A percentile compares a stretch with the other conserved stretches of the same genome.
Conservation (phyloP, 2,113 vertebrate genomes). For the Machaerirhynchus nigripectus region DNA sequence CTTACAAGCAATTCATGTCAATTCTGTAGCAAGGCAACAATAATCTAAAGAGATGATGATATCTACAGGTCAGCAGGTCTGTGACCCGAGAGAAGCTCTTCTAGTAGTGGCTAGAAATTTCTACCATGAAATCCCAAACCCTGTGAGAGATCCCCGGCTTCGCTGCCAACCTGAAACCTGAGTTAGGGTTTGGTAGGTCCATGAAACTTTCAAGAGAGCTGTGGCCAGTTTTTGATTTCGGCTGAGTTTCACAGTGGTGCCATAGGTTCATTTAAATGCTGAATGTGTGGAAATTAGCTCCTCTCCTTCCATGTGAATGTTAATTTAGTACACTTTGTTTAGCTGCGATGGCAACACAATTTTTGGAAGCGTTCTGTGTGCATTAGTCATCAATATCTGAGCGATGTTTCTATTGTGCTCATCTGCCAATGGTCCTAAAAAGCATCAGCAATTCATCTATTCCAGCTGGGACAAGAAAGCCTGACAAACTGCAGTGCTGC, state of each 20-base stretch:
- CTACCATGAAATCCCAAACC: slow-evolving; percentile 29
- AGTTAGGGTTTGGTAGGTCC: slow-evolving; percentile 1
- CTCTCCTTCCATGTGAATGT: slow-evolving; percentile 37
- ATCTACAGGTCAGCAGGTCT: background rate
- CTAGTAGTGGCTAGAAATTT: background rate
- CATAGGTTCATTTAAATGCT: slow-evolving; percentile 35
- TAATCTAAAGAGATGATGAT: background rate
- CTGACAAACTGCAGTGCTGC: slow-evolving; percentile 41
- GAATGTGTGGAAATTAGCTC: slow-evolving; percentile 26
- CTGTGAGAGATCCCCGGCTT: background rate
- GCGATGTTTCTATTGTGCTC: slow-evolving; percentile 58
- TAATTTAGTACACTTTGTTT: slow-evolving; percentile 59
- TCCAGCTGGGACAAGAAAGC: slow-evolving; percentile 65
- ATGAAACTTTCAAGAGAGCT: slow-evolving; percentile 53
- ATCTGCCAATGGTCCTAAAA: slow-evolving; percentile 64
- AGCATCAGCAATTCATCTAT: slow-evolving; percentile 63
- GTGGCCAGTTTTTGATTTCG: slow-evolving; percentile 48
- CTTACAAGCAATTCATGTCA: background rate
- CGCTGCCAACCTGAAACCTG: slow-evolving; percentile 39
- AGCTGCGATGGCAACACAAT: slow-evolving; percentile 51
- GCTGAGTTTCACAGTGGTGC: background rate
- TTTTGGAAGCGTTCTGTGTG: slow-evolving; percentile 52
- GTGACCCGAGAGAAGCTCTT: background rate
- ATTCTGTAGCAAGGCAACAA: background rate
- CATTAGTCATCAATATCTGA: slow-evolving; percentile 64